phyloP scores from a whole-genome alignment of 2,113 vertebrate species.

The Prochilodus magdalenae region DNA sequence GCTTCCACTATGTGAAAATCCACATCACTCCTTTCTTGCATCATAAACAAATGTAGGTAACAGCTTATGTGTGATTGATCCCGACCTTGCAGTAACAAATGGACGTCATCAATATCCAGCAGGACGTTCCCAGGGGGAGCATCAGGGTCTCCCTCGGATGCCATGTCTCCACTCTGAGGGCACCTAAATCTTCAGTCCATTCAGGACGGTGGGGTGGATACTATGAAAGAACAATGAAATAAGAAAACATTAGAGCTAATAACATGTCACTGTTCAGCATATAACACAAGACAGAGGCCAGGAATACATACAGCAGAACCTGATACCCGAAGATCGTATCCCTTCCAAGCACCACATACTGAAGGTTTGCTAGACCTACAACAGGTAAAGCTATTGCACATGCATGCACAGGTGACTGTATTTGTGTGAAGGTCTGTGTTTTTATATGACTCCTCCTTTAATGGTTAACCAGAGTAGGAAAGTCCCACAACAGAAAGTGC shows the following conservation, averaged over 20 bases:
- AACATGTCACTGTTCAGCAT: background rate
- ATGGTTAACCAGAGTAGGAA: constrained; percentile 6
- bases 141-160: constrained; percentile 59
- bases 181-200: constrained; percentile 20
- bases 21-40: no score
- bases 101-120: constrained; percentile 72
- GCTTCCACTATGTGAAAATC: no score
- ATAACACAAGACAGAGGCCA: no score
- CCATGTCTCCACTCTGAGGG: constrained; percentile 59
- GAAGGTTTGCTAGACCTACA: background rate
- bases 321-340: background rate
- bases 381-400: constrained; percentile 9
- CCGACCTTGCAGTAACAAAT: constrained; percentile 76
- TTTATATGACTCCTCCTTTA: background rate
- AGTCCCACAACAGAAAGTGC: background rate
- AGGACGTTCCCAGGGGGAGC: constrained; percentile 50
- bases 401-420: background rate
- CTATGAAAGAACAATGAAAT: background rate
- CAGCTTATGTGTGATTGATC: background rate
- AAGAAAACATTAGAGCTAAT: background rate
- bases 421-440: background rate
- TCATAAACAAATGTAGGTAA: background rate
- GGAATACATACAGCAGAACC: background rate
- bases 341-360: background rate
- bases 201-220: background rate